Conservation (phyloP, 2,797 vertebrate species). For the Danionella dracula region DNA sequence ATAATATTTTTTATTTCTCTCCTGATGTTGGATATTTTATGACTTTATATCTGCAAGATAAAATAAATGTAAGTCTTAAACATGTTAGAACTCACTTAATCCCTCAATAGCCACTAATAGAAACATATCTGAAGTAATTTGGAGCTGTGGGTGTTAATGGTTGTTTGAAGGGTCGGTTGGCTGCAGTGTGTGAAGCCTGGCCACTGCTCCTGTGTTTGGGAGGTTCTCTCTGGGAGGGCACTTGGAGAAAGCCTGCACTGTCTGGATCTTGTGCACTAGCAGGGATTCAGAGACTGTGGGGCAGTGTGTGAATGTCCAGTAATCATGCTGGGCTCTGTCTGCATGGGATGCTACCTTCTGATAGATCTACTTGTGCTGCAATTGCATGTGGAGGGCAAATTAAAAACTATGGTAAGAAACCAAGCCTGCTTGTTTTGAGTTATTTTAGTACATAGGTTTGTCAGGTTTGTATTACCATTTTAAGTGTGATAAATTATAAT, state of each 20-base stretch:
- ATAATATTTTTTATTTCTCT: too few relatives aligned
- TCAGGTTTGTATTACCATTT: too few relatives aligned
- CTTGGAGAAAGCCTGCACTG: conserved; percentile 41
- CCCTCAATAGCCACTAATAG: too few relatives aligned
- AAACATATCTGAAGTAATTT: conserved; percentile 8
- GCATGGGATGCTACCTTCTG: conserved; percentile 46
- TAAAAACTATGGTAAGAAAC: conserved; percentile 38
- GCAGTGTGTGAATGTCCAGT: conserved; percentile 41
- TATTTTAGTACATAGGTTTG: too few relatives aligned
- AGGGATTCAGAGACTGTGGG: conserved; percentile 30
- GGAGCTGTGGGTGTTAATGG: conserved; percentile 23
- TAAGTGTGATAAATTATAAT: too few relatives aligned
- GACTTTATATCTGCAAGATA: too few relatives aligned
- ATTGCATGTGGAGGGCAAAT: conserved; percentile 39
- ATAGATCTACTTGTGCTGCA: conserved; percentile 48
- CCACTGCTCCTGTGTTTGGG: conserved; percentile 45
- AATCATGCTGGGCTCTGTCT: conserved; percentile 53
- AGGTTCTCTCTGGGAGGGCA: conserved; percentile 36
- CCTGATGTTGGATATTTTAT: too few relatives aligned
- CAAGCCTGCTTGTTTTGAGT: background rate
- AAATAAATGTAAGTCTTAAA: too few relatives aligned
- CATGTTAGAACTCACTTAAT: too few relatives aligned
- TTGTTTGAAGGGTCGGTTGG: conserved; percentile 28
- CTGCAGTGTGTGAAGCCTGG: conserved; percentile 41
- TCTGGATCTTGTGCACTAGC: conserved; percentile 8